Conservation (phyloP, 2,888 invertebrate genomes). For the Folsomia manolachei region DNA sequence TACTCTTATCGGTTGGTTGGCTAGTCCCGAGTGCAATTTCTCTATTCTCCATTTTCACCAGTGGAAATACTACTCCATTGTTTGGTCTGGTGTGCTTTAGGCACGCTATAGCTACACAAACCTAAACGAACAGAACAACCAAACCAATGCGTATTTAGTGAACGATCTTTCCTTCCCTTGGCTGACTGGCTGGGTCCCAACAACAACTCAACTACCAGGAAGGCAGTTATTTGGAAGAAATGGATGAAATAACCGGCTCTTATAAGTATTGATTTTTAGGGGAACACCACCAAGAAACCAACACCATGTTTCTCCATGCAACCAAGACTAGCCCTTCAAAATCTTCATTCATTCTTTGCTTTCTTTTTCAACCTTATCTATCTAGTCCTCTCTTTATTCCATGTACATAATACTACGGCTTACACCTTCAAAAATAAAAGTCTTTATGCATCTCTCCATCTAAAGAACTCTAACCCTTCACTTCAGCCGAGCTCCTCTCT, state of each 20-base stretch:
- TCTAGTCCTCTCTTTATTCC: background rate
- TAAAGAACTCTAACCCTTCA: too few relatives aligned
- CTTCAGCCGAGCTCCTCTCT: background rate
- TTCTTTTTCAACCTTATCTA: background rate
- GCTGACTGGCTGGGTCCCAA: background rate
- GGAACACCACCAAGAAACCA: background rate
- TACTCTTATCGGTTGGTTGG: too few relatives aligned
- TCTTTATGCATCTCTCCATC: background rate
- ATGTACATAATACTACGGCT: background rate
- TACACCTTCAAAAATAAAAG: too few relatives aligned
- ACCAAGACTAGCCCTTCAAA: background rate
- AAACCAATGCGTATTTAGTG: background rate
- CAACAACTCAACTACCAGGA: background rate
- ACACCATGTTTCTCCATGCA: background rate
- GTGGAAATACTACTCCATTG: background rate
- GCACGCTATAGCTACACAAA: too few relatives aligned
- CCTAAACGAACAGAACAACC: too few relatives aligned
- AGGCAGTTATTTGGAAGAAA: background rate
- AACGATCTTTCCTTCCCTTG: background rate
- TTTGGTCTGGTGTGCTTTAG: too few relatives aligned
- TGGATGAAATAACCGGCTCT: conserved; percentile 9
- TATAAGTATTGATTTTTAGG: conserved; percentile 32
- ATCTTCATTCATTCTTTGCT: background rate
- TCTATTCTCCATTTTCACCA: too few relatives aligned
- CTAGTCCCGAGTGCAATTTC: too few relatives aligned